Base-by-base conservation (phyloP, 2,888 invertebrate genomes). In the Cerceris ruficornis region DNA sequence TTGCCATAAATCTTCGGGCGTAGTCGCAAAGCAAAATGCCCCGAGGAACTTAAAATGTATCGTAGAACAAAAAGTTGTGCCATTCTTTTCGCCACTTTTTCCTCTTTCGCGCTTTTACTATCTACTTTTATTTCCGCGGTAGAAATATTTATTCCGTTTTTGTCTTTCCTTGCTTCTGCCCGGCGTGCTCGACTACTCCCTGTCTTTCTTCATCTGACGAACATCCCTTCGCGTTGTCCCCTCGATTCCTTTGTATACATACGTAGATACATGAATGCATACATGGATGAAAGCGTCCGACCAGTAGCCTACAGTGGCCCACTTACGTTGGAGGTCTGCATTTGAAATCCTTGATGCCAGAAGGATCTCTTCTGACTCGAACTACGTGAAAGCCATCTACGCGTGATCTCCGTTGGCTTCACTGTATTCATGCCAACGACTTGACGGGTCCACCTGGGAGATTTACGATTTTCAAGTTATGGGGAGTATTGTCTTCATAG, bases 301-400 rank as follows among this genome's bases (percentile, higher is more conserved):
- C 72, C 77, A 28, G 61, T 42, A 50, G 46, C 70, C 65, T 64
- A 66, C 73, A 60, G 62, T 71, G 67, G 66, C 69, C 76, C 69
- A 82, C 82, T 84, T 77, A 64, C 71, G 57, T 68, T 77, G 61
- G 75, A 75, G 74, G 69, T 60, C 79, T 76, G 81, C 71, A 62
- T 74, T 86, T 81, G 79, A 83, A 71, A 65, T 77, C 77, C 83
- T 84, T 76, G 67, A 76, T 62, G 69, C 57, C 66, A 75, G 55
- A 71, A 86, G 77, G 61, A 75, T 70, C 83, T 72, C 81, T 83
- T 58, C 60, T 61, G 58, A 50, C 60, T 66, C 58, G 74, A 71
- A 77, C 64, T 72, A 64, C 74, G 41, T 28, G 68, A 69, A 69
- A 67, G 57, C 70, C 60, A 49, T 58, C 54, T 64, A 66, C 78